Evolutionary conservation across 2,888 invertebrate genomes (phyloP), one percentile per base, ranked within the genome.

Genomic region (Platynereis dumerilii): DNA sequence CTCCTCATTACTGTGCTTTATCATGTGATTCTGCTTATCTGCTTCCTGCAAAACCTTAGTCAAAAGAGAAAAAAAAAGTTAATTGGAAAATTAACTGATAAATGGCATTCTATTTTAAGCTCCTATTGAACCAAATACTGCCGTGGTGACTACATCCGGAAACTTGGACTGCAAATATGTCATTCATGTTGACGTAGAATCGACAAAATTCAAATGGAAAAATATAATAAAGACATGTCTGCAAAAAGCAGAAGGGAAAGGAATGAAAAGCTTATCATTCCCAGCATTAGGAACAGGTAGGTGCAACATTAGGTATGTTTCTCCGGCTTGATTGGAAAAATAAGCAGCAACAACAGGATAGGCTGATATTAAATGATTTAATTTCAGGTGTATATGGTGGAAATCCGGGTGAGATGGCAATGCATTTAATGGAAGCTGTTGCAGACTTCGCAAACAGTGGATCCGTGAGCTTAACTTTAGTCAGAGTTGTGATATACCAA

Each of bases 231-330:
- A 29, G 67, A 62, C 29, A 60, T 60, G 39, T 26, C 67, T 22
- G 45, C 45, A 22, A 58, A 44, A 34, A 44, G 69, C 67, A 29
- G 69, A 66, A 10, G 45, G 26, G 15, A 59, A n/a, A 34, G 24
- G 54, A 10, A 57, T 42, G 27, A 39, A 17, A 20, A 58, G 56
- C 1, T 27, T 69, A 24, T 42, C 69, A 27, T 42, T 69, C n/a
- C 69, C 69, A 27, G 69, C 69, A 24, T 58, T 70, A 7, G 70
- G 70, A 45, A 69, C 70, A 60, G 70, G 70, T 63, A 44, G 1
- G 28, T 34, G n/a, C n/a, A n/a, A n/a, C n/a, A n/a, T 24, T 20
- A 27, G 2, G 3, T n/a, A n/a, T 34, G 22, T 0, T 24, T 45
- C 27, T 2, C 55, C 2, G 24, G 15, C 60, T 60, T 60, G 22